Base-by-base conservation (phyloP, 2,888 invertebrate species). In the Nomada ruficornis region DNA sequence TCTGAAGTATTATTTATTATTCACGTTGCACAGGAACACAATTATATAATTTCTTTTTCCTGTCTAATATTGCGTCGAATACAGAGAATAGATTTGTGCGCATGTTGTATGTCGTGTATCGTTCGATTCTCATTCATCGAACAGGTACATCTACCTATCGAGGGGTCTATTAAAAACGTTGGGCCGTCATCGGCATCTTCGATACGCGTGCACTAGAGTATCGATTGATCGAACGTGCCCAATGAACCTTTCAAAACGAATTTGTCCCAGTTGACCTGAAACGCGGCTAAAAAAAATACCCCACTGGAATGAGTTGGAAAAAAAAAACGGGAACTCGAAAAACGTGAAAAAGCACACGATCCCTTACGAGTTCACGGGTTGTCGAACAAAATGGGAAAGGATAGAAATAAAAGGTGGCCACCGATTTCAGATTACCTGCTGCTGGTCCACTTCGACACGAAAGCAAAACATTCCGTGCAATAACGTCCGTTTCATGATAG, bases 21-120 rank as follows among this genome's bases (percentile, higher is more conserved):
- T 7, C 7, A 7, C 36, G 7, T 7, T 5, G 5, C 36, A 7
- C 7, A 1, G 36, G 36, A 36, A 7, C 36, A 36, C 36, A 36
- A 36, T 36, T 36, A 0, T 7, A 5, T 7, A 5, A 7, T 36
- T 7, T 36, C 36, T 7, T 7, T 7, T 54, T 54, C 54, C 54
- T 11, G 54, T 18, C 54, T n/a, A 54, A 54, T 20, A 20, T 54
- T 11, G 2, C 20, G 9, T n/a, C 20, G n/a, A 20, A n/a, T 10
- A 20, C 54, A 20, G n/a, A n/a, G 54, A 54, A 80, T 84, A 84
- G 84, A 84, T 54, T 84, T 80, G 80, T 70, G 63, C 64, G 67
- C 84, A 29, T 80, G 65, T 75, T 47, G 47, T 15, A 13, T 2
- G 44, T 70, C 29, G 29, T 0, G 36, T 7, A 7, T 36, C 36